phyloP scores from a whole-genome alignment of 2,113 vertebrate species.

The Oryzias javanicus region DNA sequence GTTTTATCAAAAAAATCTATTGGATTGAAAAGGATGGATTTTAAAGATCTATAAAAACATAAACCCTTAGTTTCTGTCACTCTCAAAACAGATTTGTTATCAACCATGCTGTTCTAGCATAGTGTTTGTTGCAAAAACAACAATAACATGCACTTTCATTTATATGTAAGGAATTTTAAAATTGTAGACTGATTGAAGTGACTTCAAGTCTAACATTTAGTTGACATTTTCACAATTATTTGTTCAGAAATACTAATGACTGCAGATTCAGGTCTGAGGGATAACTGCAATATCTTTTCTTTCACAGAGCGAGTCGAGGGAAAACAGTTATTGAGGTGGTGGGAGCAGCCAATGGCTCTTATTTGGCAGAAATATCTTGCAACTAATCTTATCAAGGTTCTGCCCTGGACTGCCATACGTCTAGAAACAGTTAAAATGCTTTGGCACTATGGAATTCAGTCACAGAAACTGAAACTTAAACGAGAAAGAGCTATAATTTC shows the following conservation, averaged over 20 bases:
- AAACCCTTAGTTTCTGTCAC: too few species aligned
- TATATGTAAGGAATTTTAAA: not conserved
- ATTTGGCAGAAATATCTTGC: slow-evolving; percentile 4
- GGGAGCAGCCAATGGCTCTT: slow-evolving; percentile 3
- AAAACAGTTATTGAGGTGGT: slow-evolving; percentile 4
- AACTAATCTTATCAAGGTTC: not conserved
- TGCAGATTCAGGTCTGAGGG: not conserved
- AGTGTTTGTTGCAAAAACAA: too few species aligned
- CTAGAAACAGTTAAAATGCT: not conserved
- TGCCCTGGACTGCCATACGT: not conserved
- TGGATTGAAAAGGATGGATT: too few species aligned
- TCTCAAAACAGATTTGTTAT: too few species aligned
- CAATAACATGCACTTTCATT: too few species aligned
- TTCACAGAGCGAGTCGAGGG: slow-evolving; percentile 1
- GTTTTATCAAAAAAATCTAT: too few species aligned
- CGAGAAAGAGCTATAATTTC: too few species aligned
- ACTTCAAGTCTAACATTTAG: slow-evolving; percentile 15
- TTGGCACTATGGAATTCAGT: not conserved
- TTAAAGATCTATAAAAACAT: too few species aligned
- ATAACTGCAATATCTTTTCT: slow-evolving; percentile 25
- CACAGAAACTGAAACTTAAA: too few species aligned
- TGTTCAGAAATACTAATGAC: slow-evolving; percentile 14
- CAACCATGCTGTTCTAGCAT: too few species aligned
- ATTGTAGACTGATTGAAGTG: not conserved
- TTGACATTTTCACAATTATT: slow-evolving; percentile 16